Conservation (phyloP, 2,888 invertebrate species). For the Ectemnius continuus region DNA sequence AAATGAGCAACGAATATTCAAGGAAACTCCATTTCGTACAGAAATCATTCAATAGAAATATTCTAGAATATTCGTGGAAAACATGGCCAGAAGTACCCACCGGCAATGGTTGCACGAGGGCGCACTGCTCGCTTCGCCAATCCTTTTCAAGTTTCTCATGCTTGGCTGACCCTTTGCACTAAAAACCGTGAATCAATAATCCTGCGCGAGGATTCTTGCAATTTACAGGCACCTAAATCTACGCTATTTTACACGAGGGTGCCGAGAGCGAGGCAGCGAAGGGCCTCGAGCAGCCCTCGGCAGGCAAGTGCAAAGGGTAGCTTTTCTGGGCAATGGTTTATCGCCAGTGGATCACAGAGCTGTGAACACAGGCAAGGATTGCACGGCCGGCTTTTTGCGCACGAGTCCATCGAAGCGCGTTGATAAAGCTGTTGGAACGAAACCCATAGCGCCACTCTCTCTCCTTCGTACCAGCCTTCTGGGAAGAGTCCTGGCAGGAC, state of each 20-base stretch:
- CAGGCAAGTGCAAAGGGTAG: slow-evolving; percentile 5
- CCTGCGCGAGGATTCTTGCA: background rate
- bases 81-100: too few species aligned
- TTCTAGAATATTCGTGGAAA: too few species aligned
- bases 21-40: too few species aligned
- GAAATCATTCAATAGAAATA: too few species aligned
- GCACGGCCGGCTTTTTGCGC: background rate
- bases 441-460: background rate
- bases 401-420: slow-evolving; percentile 24
- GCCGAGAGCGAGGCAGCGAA: too few species aligned
- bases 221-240: slow-evolving; percentile 4
- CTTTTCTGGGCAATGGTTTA: slow-evolving; percentile 17
- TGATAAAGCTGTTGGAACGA: slow-evolving; percentile 7
- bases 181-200: slow-evolving; percentile 1
- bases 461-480: background rate
- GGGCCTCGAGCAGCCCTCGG: background rate
- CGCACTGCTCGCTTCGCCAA: background rate
- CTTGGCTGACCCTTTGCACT: slow-evolving; percentile 1
- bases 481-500: background rate
- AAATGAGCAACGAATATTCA: background rate
- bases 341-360: slow-evolving; percentile 24
- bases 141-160: background rate
- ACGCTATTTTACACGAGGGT: slow-evolving; percentile 1
- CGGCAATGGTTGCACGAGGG: too few species aligned
- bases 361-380: background rate